A percentile compares a stretch with the other conserved stretches of the same genome.
Conservation (phyloP, 2,113 vertebrate genomes). For the Ctenomys sociabilis region DNA sequence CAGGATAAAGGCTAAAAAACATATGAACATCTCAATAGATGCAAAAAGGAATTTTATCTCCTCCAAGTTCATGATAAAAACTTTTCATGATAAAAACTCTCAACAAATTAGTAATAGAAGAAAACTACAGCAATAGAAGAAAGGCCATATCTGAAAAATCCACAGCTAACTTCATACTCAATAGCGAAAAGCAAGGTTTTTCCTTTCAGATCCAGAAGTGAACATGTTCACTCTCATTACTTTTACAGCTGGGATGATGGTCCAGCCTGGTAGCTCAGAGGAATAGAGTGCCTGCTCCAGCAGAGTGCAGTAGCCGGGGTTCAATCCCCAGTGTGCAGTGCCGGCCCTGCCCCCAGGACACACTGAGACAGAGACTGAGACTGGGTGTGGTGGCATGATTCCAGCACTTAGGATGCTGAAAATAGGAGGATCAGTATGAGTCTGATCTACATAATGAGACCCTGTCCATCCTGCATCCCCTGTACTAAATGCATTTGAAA, state of each 20-base stretch:
- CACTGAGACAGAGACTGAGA: too few relatives aligned
- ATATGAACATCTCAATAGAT: background rate
- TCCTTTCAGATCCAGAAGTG: background rate
- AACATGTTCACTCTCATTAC: background rate
- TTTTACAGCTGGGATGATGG: background rate
- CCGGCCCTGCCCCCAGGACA: too few relatives aligned
- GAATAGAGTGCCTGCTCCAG: too few relatives aligned
- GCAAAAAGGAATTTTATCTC: background rate
- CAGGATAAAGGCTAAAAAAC: background rate
- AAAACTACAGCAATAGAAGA: background rate
- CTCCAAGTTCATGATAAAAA: background rate
- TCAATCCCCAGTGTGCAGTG: too few relatives aligned
- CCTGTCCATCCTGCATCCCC: too few relatives aligned
- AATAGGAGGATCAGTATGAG: too few relatives aligned
- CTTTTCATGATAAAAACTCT: background rate
- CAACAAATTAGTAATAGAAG: background rate
- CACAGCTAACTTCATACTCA: background rate
- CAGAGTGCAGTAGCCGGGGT: too few relatives aligned
- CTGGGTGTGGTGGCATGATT: too few relatives aligned
- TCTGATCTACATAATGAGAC: too few relatives aligned
- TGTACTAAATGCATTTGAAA: too few relatives aligned
- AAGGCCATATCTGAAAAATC: background rate
- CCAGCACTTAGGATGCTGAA: too few relatives aligned
- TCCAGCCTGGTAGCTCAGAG: too few relatives aligned
- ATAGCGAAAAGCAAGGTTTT: background rate